Conservation (phyloP, 2,113 vertebrate genomes). For the Solenodon paradoxus region DNA sequence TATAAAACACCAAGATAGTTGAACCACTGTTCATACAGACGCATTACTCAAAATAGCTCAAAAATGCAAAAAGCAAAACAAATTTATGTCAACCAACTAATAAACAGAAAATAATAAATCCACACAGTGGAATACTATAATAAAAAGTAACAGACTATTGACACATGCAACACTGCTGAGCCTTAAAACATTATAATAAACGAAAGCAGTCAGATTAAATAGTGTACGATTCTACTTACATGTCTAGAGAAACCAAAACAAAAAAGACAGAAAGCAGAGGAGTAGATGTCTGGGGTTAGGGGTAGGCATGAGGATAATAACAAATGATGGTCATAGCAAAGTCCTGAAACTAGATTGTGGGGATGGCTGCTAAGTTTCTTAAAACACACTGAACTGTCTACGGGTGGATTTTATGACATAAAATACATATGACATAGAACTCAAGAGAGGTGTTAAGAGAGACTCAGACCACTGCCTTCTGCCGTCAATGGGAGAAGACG, state of each 20-base stretch:
- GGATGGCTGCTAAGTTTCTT: background rate
- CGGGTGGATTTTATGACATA: background rate
- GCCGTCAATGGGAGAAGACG: background rate
- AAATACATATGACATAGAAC: background rate
- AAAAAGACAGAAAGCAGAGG: background rate
- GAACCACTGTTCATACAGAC: background rate
- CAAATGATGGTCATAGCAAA: background rate
- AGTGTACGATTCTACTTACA: background rate
- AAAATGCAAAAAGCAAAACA: background rate
- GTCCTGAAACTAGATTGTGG: background rate
- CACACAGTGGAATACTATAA: background rate
- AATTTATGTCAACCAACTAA: background rate
- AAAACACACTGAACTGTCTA: background rate
- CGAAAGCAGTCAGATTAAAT: background rate
- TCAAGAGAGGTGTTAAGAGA: background rate
- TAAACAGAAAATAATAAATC: background rate
- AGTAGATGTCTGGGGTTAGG: background rate
- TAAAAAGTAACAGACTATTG: background rate
- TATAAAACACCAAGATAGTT: background rate
- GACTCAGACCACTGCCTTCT: background rate
- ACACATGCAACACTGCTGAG: background rate
- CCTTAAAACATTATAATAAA: background rate
- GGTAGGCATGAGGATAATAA: background rate
- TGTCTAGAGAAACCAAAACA: constrained; percentile 3
- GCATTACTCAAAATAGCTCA: background rate